phyloP scores from a whole-genome alignment of 2,113 vertebrate genomes.

The Neogobius melanostomus region DNA sequence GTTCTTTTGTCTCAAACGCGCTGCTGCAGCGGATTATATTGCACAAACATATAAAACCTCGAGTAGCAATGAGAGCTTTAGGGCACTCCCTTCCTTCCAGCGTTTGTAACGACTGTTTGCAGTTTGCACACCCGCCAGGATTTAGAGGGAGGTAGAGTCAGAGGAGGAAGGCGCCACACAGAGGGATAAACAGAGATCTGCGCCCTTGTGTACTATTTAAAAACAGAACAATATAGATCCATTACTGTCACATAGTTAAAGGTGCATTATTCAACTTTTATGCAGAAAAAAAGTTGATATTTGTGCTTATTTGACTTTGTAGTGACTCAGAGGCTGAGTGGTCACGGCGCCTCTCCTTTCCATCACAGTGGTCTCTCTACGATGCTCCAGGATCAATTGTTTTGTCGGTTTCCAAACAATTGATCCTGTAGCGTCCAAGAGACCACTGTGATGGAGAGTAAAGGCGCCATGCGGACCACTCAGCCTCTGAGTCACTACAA shows the following conservation, averaged over 20 bases:
- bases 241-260: not conserved
- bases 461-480: too few species aligned
- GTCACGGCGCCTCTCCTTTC: too few species aligned
- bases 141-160: not conserved
- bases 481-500: too few species aligned
- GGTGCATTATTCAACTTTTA: constrained; percentile 21
- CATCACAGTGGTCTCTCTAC: too few species aligned
- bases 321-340: too few species aligned
- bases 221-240: not conserved
- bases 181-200: constrained; percentile 49
- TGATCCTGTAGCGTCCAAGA: too few species aligned
- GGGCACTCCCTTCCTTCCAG: constrained; percentile 56
- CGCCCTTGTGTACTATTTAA: constrained; percentile 53
- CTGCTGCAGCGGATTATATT: constrained; percentile 38
- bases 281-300: too few species aligned
- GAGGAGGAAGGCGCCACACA: constrained; percentile 5
- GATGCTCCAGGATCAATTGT: too few species aligned
- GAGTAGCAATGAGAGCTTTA: not conserved
- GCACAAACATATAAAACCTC: constrained; percentile 18
- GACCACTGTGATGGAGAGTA: too few species aligned
- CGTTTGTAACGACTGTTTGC: constrained; percentile 42
- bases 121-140: constrained; percentile 19
- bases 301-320: too few species aligned
- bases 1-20: constrained; percentile 33
- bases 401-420: too few species aligned